Percentiles rank a stretch among this genome's conserved stretches.
Conservation (phyloP, 2,888 invertebrate species). For the Eupithecia centaureata region DNA sequence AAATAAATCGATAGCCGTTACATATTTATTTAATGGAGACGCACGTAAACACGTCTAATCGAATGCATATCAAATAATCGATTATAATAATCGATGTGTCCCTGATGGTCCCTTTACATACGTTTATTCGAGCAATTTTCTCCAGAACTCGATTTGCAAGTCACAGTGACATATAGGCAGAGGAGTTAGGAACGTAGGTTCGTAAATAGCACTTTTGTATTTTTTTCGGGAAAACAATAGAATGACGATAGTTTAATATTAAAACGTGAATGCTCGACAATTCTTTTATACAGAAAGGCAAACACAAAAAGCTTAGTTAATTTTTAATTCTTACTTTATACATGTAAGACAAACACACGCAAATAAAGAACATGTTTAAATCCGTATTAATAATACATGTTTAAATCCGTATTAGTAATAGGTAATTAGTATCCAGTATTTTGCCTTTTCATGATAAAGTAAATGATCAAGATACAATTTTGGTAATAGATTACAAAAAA, state of each 20-base stretch:
- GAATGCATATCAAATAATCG: constrained; percentile 57
- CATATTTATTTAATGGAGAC: constrained; percentile 38
- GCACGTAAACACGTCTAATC: constrained; percentile 62
- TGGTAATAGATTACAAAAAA: no score
- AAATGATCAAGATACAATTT: no score
- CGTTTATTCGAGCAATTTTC: constrained; percentile 75
- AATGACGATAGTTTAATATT: background rate
- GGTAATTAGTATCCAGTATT: no score
- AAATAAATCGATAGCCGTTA: constrained; percentile 27
- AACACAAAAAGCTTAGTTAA: no score
- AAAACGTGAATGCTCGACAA: background rate
- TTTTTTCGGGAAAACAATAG: background rate
- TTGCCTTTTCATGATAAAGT: no score
- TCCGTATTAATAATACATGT: no score
- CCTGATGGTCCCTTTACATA: constrained; percentile 75
- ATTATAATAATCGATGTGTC: constrained; percentile 76
- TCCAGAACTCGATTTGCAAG: constrained; percentile 67
- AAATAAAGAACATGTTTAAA: no score
- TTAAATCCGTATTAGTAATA: no score
- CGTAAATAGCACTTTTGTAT: constrained; percentile 6
- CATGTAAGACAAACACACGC: no score
- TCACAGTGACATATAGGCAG: constrained; percentile 76
- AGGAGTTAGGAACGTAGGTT: constrained; percentile 37
- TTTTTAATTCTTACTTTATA: no score
- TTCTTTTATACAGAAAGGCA: no score